A percentile compares a stretch with the other conserved stretches of the same genome.
Conservation (phyloP, 2,797 vertebrate genomes). For the Morelia viridis region DNA sequence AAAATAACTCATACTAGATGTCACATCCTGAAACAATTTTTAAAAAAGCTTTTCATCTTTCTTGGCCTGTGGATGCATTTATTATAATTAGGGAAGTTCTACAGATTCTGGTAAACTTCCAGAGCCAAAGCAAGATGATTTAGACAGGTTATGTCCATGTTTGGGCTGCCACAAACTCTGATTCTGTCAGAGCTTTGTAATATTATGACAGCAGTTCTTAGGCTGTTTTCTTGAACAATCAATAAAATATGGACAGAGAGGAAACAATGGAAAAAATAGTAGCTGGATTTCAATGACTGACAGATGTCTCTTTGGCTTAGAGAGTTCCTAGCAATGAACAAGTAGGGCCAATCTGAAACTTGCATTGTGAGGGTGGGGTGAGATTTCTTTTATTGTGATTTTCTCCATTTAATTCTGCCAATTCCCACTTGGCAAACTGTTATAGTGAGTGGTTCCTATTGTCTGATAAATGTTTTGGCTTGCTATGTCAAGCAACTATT, state of each 20-base stretch:
- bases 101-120: background rate
- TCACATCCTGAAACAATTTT: background rate
- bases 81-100: background rate
- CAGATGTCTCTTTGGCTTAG: background rate
- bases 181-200: background rate
- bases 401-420: background rate
- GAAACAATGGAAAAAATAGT: background rate
- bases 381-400: background rate
- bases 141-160: background rate
- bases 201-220: background rate
- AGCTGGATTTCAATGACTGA: background rate
- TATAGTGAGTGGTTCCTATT: background rate
- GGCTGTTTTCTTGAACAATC: background rate
- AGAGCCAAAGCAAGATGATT: background rate
- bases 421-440: background rate
- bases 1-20: background rate
- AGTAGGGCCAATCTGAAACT: background rate
- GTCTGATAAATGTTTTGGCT: background rate
- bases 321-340: background rate
- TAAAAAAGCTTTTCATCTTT: background rate
- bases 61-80: background rate
- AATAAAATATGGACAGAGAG: background rate
- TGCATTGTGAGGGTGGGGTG: background rate
- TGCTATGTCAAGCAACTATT: background rate
- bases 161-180: background rate